Evolutionary conservation across 2,888 invertebrate genomes (phyloP).

Genomic region (Sabellastarte sp.): DNA sequence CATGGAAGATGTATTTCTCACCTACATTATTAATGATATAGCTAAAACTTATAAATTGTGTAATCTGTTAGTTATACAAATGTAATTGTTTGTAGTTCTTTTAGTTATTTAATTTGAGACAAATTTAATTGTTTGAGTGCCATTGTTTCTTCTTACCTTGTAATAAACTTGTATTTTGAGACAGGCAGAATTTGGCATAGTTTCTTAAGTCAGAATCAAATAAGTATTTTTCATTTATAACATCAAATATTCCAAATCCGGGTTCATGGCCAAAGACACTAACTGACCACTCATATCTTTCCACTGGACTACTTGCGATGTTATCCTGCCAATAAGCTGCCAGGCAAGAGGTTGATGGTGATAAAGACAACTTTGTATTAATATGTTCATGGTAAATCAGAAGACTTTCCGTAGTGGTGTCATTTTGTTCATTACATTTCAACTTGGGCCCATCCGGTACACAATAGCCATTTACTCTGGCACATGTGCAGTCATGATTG

Average conservation of each 20-base stretch:
- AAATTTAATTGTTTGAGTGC: too few relatives aligned
- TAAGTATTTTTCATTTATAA: background rate
- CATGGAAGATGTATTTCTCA: background rate
- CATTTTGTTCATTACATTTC: background rate
- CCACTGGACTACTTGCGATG: background rate
- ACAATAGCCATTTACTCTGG: background rate
- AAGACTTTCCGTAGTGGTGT: background rate
- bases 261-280: background rate
- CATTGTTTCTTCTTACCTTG: too few relatives aligned
- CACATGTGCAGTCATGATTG: background rate
- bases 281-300: constrained; percentile 1
- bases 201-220: background rate
- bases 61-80: too few relatives aligned
- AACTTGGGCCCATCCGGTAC: background rate
- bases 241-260: constrained; percentile 1
- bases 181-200: background rate
- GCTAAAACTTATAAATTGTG: too few relatives aligned
- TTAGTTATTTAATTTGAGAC: too few relatives aligned
- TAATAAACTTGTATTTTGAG: background rate
- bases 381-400: background rate
- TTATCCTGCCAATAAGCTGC: background rate
- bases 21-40: too few relatives aligned
- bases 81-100: too few relatives aligned
- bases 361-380: background rate
- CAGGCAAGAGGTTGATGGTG: background rate